phyloP scores from a whole-genome alignment of 2,888 invertebrate species.

The Trachelus tabidus region DNA sequence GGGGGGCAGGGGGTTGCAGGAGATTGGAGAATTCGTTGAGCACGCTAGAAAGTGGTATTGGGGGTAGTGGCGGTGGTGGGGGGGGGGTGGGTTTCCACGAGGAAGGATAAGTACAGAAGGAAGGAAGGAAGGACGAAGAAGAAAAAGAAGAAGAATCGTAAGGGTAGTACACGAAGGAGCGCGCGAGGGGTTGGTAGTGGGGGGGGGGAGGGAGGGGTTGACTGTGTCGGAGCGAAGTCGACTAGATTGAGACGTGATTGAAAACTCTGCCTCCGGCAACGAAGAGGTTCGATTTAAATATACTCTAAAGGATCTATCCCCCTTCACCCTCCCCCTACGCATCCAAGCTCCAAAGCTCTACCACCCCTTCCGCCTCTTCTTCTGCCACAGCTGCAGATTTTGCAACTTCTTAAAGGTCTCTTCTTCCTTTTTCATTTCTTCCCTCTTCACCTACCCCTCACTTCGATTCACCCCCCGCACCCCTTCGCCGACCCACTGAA shows the following conservation, averaged over 20 bases:
- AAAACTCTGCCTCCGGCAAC: constrained; percentile 58
- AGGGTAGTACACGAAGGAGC: too few relatives aligned
- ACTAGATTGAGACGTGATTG: constrained; percentile 62
- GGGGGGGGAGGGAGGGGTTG: constrained; percentile 30
- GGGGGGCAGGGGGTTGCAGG: background rate
- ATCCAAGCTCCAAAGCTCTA: background rate
- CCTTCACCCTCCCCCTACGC: background rate
- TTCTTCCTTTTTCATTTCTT: constrained; percentile 10
- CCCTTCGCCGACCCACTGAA: background rate
- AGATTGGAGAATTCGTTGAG: background rate
- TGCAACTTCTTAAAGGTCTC: background rate
- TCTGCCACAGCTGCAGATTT: constrained; percentile 9
- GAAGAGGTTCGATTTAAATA: constrained; percentile 55
- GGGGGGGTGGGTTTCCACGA: constrained; percentile 60
- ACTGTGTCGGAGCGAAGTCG: constrained; percentile 38
- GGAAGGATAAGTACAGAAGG: constrained; percentile 67
- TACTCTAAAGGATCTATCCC: constrained; percentile 21
- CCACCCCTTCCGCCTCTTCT: constrained; percentile 11
- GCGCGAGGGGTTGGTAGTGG: constrained; percentile 13
- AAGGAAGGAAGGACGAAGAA: constrained; percentile 25
- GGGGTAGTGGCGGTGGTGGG: constrained; percentile 58
- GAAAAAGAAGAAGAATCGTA: constrained; percentile 19
- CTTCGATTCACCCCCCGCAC: background rate
- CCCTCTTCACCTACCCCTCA: background rate
- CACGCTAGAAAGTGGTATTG: constrained; percentile 25